Evolutionary conservation across 2,888 invertebrate genomes (phyloP).

Genomic region (Sceliomorpha sp.): DNA sequence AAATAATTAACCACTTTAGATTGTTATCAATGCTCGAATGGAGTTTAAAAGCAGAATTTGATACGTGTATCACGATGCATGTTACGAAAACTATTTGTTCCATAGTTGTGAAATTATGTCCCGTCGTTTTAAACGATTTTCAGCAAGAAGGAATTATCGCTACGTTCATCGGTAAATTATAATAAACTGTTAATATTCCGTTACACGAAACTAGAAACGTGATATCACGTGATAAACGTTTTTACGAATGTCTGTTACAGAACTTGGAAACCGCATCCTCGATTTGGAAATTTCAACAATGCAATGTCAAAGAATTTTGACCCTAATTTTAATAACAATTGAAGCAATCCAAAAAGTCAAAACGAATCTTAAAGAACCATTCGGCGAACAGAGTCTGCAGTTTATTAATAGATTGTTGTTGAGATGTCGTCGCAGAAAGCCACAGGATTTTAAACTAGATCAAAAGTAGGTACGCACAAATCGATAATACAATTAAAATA

Average conservation of each 20-base stretch:
- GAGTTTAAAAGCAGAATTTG: constrained; percentile 56
- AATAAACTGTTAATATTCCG: neutral
- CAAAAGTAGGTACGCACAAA: too few species aligned
- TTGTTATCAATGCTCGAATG: constrained; percentile 64
- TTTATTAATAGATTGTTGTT: constrained; percentile 59
- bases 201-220: neutral
- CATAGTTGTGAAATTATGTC: constrained; percentile 50
- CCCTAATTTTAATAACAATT: constrained; percentile 61
- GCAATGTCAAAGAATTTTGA: constrained; percentile 66
- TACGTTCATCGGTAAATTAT: constrained; percentile 60
- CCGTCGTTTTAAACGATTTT: constrained; percentile 53
- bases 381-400: constrained; percentile 54
- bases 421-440: constrained; percentile 58
- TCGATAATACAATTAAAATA: neutral
- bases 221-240: neutral
- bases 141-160: constrained; percentile 51
- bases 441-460: constrained; percentile 71
- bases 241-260: constrained; percentile 46
- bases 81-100: constrained; percentile 62
- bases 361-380: constrained; percentile 35
- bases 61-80: constrained; percentile 51
- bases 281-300: constrained; percentile 57
- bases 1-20: constrained; percentile 52
- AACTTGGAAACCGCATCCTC: constrained; percentile 57
- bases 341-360: constrained; percentile 60